Base-by-base conservation (phyloP, 2,797 vertebrate species). In the Gorsachius magnificus region DNA sequence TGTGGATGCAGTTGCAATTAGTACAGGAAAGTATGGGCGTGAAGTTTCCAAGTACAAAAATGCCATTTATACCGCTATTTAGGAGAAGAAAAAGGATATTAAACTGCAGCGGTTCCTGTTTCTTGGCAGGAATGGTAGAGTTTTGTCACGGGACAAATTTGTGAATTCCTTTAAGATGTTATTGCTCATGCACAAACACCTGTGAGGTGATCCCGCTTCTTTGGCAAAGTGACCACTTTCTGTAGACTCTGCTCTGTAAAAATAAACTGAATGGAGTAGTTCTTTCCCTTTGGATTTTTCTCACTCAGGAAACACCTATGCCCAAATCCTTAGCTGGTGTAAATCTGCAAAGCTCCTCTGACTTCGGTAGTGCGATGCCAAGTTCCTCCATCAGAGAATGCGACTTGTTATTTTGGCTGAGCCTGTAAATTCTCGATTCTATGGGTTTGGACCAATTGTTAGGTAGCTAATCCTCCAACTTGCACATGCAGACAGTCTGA, bases 231-330 rank as follows among this genome's bases (percentile, higher is more conserved):
- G 72, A 86, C 74, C 53, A 8, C 70, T 82, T 96, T 92, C 90
- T 96, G 92, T 87, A 94, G 96, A 45, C 72, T 85, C 79, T 75
- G 77, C 69, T 72, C 66, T 84, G 81, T 89, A 83, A 96, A 96
- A 96, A 95, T 88, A 94, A 96, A 95, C 85, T 43, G 35, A 78
- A 83, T 50, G 54, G 48, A 93, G 87, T 72, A 92, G 69, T 95
- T 95, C 79, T 96, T 93, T 92, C 92, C 90, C 90, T 85, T 58
- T 69, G 36, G 86, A 93, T 90, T 89, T 96, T 95, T 90, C 90
- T 93, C 89, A 95, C 82, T 97, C 90, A 94, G 95, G 79, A 95
- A 97, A 97, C 93, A 96, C 91, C 91, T 90, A 94, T 94, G 90
- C 76, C 63, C 88, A 96, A 94, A 93, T 89, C 93, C 84, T 83